Base-by-base conservation (phyloP, 2,888 invertebrate species). In the Coronaproctus castanopsis region DNA sequence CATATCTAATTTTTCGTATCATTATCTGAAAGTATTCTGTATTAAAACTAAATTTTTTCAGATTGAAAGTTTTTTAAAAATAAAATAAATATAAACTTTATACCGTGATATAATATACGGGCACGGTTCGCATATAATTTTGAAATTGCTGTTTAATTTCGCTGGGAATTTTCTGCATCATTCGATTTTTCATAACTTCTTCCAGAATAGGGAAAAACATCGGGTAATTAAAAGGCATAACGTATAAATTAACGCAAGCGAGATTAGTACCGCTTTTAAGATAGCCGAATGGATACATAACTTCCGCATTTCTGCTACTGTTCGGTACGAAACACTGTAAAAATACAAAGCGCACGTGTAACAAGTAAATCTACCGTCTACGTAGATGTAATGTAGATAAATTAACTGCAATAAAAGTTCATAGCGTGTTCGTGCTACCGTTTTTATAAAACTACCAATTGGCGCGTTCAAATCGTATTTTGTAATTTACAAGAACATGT, bases 161-260 rank as follows among this genome's bases (percentile, higher is more conserved):
- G 55, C 83, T 83, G 14, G 87, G 85, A 3, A 92, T 91, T 72
- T 93, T 96, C 36, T 36, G 36, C 73, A 88, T 81, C 57, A 92
- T 80, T 71, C 91, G 91, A 63, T 90, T 83, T 74, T 93, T 92
- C 70, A 92, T 88, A 58, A 96, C 74, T 69, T 97, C 96, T 69
- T 95, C 95, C 24, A 99, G 74, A 10, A 98, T 74, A 0, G 93
- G 91, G 68, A 97, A 73, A 36, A 98, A 74, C 48, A 89, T 85
- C 1, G 97, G 96, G 73, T 97, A 99, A 75, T 99, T 98, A 76
- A 98, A 99, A 23, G 98, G 97, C 79, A 99, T 82, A 3, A 99
- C 91, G 73, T 95, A 95, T 63, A 98, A 75, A 75, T 96, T 96
- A 50, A 98, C 97, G 70, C 91, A 89, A 0, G 83, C 86, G 62